A percentile compares a stretch with the other conserved stretches of the same genome.
Evolutionary conservation across 2,113 vertebrate species (phyloP).

Genomic region (Xiphorhynchus elegans): DNA sequence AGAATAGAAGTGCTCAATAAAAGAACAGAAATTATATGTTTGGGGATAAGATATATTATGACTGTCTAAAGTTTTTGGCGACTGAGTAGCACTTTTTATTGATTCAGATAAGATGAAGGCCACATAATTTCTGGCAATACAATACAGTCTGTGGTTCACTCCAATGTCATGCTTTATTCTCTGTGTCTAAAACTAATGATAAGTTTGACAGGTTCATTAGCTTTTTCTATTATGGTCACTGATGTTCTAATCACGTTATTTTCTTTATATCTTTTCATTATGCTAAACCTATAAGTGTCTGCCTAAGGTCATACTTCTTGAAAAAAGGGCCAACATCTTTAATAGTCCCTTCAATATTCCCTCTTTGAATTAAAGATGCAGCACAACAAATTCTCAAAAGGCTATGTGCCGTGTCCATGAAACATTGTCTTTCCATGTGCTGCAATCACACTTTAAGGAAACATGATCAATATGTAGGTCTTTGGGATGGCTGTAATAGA

Average conservation of each 20-base stretch:
- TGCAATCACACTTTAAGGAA: not conserved
- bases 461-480: not conserved
- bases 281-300: not conserved
- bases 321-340: not conserved
- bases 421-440: not conserved
- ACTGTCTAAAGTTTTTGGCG: slow-evolving; percentile 5
- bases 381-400: not conserved
- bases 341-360: not conserved
- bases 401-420: not conserved
- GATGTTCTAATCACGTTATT: not conserved
- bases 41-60: not conserved
- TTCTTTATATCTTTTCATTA: not conserved
- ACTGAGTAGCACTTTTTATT: slow-evolving; percentile 29
- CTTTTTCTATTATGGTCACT: slow-evolving; percentile 10
- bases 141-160: not conserved
- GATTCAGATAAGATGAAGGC: not conserved
- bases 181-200: slow-evolving; percentile 2
- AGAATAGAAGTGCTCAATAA: not conserved
- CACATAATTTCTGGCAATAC: slow-evolving; percentile 22
- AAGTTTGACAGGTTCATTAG: slow-evolving; percentile 43
- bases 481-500: not conserved
- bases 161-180: slow-evolving; percentile 33
- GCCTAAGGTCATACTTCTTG: not conserved
- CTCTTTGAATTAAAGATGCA: not conserved
- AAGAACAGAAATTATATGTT: not conserved